A percentile compares a stretch with the other conserved stretches of the same genome.
Evolutionary conservation across 2,888 invertebrate species (phyloP).

Genomic region (Synergus japonicus): DNA sequence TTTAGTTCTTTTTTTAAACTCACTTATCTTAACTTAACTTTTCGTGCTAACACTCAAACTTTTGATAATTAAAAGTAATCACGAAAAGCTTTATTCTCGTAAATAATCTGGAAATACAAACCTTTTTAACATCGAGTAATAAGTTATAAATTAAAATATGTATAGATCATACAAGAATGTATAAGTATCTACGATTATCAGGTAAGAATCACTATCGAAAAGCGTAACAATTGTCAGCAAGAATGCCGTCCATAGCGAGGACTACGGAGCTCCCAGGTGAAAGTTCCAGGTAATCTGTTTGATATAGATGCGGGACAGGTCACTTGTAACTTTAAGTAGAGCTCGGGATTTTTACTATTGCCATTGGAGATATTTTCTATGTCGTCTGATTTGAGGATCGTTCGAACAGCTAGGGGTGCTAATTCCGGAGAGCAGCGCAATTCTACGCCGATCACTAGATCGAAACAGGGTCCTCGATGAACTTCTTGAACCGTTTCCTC

Average conservation of each 20-base stretch:
- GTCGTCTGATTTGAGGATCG: constrained; percentile 64
- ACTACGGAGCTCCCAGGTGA: constrained; percentile 68
- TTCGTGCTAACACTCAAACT: not conserved
- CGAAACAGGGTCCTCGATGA: constrained; percentile 57
- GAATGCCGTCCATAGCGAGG: constrained; percentile 51
- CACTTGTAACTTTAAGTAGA: constrained; percentile 67
- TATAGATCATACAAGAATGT: constrained; percentile 49
- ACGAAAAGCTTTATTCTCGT: constrained; percentile 36
- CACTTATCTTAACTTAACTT: not conserved
- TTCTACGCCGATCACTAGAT: constrained; percentile 68
- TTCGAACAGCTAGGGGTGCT: constrained; percentile 67
- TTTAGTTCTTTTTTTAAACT: not conserved
- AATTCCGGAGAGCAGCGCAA: constrained; percentile 72
- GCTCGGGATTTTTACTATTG: constrained; percentile 56
- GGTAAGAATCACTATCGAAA: not conserved
- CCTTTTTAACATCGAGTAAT: constrained; percentile 32
- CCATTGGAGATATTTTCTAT: constrained; percentile 58
- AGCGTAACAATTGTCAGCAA: constrained; percentile 5
- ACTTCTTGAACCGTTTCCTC: constrained; percentile 49
- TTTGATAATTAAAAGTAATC: constrained; percentile 33
- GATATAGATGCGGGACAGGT: constrained; percentile 67
- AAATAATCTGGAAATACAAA: constrained; percentile 4
- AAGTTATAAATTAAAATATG: constrained; percentile 57
- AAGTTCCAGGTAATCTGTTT: constrained; percentile 68
- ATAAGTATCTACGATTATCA: constrained; percentile 44